Evolutionary conservation across 2,797 vertebrate genomes (phyloP).

Genomic region (Prunella strophiata): DNA sequence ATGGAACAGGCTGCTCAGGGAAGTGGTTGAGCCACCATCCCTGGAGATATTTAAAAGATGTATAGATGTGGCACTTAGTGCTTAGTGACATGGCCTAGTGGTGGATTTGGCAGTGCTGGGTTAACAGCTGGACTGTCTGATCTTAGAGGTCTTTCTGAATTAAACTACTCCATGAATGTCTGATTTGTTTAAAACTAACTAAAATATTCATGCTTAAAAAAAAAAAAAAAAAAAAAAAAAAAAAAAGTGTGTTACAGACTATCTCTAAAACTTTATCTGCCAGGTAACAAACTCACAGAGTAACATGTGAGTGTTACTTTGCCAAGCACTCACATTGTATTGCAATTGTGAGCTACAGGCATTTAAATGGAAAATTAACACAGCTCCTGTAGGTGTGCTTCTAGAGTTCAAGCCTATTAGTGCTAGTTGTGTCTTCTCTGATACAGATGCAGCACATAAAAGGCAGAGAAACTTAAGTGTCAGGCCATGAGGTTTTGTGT

Average conservation of each 20-base stretch:
- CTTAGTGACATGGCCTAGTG: background rate
- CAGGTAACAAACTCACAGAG: background rate
- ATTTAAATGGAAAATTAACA: slow-evolving; percentile 14
- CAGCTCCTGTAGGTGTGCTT: background rate
- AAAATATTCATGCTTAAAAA: background rate
- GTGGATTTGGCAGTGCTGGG: background rate
- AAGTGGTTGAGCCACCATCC: background rate
- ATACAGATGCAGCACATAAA: fast-evolving
- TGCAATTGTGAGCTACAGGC: background rate
- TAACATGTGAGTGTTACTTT: background rate
- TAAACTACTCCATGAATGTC: background rate
- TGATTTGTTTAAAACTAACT: slow-evolving; percentile 14
- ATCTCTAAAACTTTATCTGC: background rate
- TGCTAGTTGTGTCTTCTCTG: background rate
- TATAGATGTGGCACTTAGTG: background rate
- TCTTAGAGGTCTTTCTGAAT: background rate
- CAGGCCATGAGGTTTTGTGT: background rate
- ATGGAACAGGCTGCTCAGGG: background rate
- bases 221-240: background rate
- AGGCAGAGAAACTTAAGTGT: background rate
- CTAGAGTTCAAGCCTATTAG: background rate
- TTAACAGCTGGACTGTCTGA: background rate
- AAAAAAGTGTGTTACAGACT: background rate
- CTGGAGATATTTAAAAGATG: background rate
- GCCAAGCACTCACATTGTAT: fast-evolving